These are phyloP conservation scores for Mastacembelus armatus DNA, from an alignment of 2,797 vertebrate genomes.

Conservation along the genomic window DNA sequence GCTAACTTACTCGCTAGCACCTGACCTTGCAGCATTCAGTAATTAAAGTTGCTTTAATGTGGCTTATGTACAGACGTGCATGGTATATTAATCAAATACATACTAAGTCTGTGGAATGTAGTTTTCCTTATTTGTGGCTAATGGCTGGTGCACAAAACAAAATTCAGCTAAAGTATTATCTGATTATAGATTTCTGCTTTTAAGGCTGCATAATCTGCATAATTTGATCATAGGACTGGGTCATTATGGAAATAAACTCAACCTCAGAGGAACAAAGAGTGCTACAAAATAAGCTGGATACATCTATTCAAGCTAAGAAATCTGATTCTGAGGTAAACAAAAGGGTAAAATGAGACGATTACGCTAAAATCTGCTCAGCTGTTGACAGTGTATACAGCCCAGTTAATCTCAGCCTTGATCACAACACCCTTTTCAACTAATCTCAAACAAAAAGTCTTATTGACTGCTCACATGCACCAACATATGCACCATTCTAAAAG, in stretches of 20 bases:
- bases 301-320: conserved; percentile 42
- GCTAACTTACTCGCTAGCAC: conserved; percentile 12
- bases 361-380: conserved; percentile 35
- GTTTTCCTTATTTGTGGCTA: background rate
- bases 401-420: conserved; percentile 24
- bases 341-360: conserved; percentile 36
- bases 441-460: conserved; percentile 27
- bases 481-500: conserved; percentile 23
- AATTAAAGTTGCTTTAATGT: conserved; percentile 37
- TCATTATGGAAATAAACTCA: conserved; percentile 29
- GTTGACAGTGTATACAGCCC: conserved; percentile 28
- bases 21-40: conserved; percentile 2
- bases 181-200: conserved; percentile 29
- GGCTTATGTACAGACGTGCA: conserved; percentile 20
- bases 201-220: conserved; percentile 28
- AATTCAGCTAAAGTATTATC: conserved; percentile 15
- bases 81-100: conserved; percentile 23
- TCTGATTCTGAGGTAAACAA: conserved; percentile 36
- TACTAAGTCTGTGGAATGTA: background rate
- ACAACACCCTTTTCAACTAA: conserved; percentile 16
- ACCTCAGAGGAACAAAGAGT: conserved; percentile 19
- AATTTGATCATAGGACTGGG: conserved; percentile 19
- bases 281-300: conserved; percentile 26
- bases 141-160: background rate
- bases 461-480: conserved; percentile 26